Evolutionary conservation across 2,888 invertebrate species (phyloP).

Genomic region (Clivina fossor): DNA sequence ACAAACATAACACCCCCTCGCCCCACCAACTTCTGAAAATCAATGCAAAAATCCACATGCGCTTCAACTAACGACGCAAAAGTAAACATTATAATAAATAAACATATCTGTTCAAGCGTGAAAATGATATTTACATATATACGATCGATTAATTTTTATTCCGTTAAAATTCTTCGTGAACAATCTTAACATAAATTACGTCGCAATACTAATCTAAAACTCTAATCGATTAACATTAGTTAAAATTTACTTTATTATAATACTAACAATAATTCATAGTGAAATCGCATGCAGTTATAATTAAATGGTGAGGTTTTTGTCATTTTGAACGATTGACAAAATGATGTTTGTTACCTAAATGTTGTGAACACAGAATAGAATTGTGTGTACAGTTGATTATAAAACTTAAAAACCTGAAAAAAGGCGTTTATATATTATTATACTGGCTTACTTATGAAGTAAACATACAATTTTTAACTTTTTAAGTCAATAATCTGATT

Average conservation of each 20-base stretch:
- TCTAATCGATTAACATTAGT: conserved; percentile 21
- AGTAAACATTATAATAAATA: conserved; percentile 11
- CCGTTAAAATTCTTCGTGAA: conserved; percentile 28
- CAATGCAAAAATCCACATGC: conserved; percentile 16
- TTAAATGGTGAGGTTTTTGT: conserved; percentile 10
- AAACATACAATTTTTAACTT: conserved; percentile 12
- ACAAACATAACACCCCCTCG: too few relatives aligned
- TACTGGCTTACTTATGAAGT: conserved; percentile 19
- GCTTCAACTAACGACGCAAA: not conserved
- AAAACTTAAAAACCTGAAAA: conserved; percentile 19
- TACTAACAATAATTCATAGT: conserved; percentile 18
- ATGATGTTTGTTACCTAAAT: not conserved
- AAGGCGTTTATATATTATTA: conserved; percentile 16
- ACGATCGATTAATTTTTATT: conserved; percentile 27
- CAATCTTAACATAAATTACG: conserved; percentile 16
- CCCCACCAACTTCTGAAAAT: too few relatives aligned
- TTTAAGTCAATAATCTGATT: conserved; percentile 16
- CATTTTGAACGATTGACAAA: conserved; percentile 6
- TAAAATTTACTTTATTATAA: conserved; percentile 20
- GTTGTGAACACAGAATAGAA: conserved; percentile 20
- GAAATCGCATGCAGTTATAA: conserved; percentile 16
- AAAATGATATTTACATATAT: conserved; percentile 15
- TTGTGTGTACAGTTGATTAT: conserved; percentile 14
- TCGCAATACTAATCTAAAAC: conserved; percentile 15
- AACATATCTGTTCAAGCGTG: conserved; percentile 11